A percentile compares a stretch with the other conserved stretches of the same genome.
Evolutionary conservation across 2,797 vertebrate species (phyloP).

Genomic region (Xenentodon cancila): DNA sequence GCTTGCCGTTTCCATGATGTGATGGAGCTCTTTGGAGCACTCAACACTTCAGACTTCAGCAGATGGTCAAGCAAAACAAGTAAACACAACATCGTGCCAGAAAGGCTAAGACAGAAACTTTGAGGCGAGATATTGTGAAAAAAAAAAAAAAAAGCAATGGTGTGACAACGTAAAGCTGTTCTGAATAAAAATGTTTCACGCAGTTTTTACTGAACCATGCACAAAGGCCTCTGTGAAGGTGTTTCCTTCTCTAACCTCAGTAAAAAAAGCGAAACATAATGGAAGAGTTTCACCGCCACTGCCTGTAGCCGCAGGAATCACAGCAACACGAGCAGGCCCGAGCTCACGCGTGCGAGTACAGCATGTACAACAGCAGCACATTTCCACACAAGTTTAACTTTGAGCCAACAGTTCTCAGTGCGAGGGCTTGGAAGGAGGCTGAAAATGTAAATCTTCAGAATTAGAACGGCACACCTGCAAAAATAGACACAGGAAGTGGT

Average conservation of each 20-base stretch:
- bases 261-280: slow-evolving; percentile 60
- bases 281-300: slow-evolving; percentile 58
- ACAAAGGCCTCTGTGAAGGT: slow-evolving; percentile 29
- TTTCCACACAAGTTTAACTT: slow-evolving; percentile 39
- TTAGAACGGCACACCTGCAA: slow-evolving; percentile 81
- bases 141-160: not conserved
- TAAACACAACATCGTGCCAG: slow-evolving; percentile 51
- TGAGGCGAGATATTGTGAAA: slow-evolving; percentile 19
- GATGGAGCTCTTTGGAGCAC: slow-evolving; percentile 46
- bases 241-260: slow-evolving; percentile 40
- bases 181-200: not conserved
- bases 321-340: slow-evolving; percentile 53
- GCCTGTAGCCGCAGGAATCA: slow-evolving; percentile 58
- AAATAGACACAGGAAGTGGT: slow-evolving; percentile 83
- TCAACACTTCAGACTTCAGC: slow-evolving; percentile 50
- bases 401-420: slow-evolving; percentile 50
- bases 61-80: slow-evolving; percentile 48
- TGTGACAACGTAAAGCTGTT: slow-evolving; percentile 12
- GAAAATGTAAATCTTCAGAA: slow-evolving; percentile 68
- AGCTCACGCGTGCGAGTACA: slow-evolving; percentile 47
- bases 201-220: slow-evolving; percentile 40
- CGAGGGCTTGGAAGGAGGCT: slow-evolving; percentile 36
- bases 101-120: slow-evolving; percentile 30
- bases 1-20: slow-evolving; percentile 76
- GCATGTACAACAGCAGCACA: slow-evolving; percentile 39